Evolutionary conservation across 53 echinoderm and acorn worm genomes (phyloP).

Genomic region (Mesocentrotus franciscanus): DNA sequence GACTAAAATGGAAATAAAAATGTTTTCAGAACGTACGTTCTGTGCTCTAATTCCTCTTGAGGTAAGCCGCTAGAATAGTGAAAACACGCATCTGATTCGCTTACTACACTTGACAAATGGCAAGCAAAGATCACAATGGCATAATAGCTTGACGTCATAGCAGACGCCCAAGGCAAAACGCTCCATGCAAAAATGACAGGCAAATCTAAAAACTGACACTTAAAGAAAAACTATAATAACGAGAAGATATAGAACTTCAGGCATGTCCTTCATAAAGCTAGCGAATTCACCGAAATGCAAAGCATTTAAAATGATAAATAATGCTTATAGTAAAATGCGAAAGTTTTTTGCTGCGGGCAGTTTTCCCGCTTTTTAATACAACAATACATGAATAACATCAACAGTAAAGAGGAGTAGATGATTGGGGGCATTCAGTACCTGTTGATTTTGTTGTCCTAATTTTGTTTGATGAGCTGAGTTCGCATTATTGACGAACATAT

Average conservation of each 20-base stretch:
- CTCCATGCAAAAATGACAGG: neutral
- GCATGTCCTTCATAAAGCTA: neutral
- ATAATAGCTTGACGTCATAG: conserved; percentile 31
- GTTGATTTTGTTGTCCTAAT: neutral
- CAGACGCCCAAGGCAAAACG: neutral
- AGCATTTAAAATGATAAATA: neutral
- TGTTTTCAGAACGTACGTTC: neutral
- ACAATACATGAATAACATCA: neutral
- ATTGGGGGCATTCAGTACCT: neutral
- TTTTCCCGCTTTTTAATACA: neutral
- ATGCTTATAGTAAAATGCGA: neutral
- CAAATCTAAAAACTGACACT: conserved; percentile 1
- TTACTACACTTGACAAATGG: neutral
- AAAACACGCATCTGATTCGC: neutral
- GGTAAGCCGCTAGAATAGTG: neutral
- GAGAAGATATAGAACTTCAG: neutral
- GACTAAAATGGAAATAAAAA: neutral
- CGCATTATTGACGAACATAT: neutral
- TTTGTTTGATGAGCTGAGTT: neutral
- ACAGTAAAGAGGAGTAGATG: neutral
- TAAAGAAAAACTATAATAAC: neutral
- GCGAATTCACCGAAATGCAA: neutral
- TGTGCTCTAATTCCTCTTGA: neutral
- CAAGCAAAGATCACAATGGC: neutral
- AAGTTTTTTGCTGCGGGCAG: neutral